Base-by-base conservation (phyloP, 2,113 vertebrate species). In the Nerophis ophidion region DNA sequence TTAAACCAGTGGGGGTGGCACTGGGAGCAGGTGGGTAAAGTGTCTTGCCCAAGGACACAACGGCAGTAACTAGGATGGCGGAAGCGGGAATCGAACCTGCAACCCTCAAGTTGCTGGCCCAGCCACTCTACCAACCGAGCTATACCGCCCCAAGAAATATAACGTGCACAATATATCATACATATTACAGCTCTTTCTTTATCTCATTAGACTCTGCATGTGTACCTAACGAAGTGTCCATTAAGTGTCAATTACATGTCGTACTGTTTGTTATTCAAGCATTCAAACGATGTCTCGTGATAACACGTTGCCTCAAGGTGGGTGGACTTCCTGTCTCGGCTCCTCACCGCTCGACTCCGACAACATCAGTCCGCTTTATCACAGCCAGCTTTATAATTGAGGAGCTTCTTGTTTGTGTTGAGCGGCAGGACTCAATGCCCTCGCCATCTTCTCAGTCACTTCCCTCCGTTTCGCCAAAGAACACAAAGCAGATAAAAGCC, bases 401-500 rank as follows among this genome's bases (percentile, higher is more conserved):
- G 72, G 68, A 68, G 76, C 64, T 58, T 61, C 71, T 81, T 83
- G 84, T 86, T 83, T 84, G 71, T 44, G 52, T 71, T 17, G 35
- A 63, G 56, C 71, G 26, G 8, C 71, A 26, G 72, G 84, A 84
- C 85, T 85, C 84, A 5, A 52, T 66, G 75, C 62, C 68, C 72
- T 69, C 60, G 77, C 75, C 85, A 88, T 87, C 90, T 89, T 84
- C 66, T 79, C 81, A 78, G 90, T 93, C 92, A 91, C 89, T 96
- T 95, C 94, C 94, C 90, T 74, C 76, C 80, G 75, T 75, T 85
- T 86, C 92, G 93, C 94, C 94, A 95, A 92, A 91, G 89, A 88
- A 91, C 91, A 93, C 92, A 93, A 68, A 90, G 74, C 81, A 74
- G 91, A 90, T 89, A 90, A 92, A 87, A 57, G 80, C 76, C 76